These are phyloP conservation scores for Lochmaea crataegi DNA, from an alignment of 2,888 invertebrate species.

Conservation along the genomic window DNA sequence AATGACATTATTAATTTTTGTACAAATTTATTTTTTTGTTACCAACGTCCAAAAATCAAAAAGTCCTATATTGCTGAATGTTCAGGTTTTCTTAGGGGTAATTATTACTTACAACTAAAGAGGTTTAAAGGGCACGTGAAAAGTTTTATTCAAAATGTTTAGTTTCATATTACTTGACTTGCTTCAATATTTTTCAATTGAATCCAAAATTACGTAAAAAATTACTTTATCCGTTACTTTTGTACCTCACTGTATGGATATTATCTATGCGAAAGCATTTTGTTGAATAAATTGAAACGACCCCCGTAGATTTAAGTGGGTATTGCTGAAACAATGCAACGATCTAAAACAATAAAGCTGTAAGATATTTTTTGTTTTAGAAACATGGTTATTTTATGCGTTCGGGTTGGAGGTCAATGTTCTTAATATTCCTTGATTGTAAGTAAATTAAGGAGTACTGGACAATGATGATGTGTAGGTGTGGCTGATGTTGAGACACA, in stretches of 20 bases:
- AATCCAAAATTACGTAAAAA: too few relatives aligned
- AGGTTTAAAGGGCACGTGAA: too few relatives aligned
- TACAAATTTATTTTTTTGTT: too few relatives aligned
- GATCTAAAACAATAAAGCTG: slow-evolving; percentile 13
- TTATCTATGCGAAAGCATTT: neutral
- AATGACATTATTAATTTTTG: too few relatives aligned
- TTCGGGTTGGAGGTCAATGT: slow-evolving; percentile 33
- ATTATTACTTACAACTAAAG: too few relatives aligned
- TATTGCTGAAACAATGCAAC: slow-evolving; percentile 15
- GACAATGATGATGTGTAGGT: slow-evolving; percentile 44
- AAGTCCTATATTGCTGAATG: too few relatives aligned
- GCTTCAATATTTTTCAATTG: too few relatives aligned
- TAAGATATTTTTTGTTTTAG: slow-evolving; percentile 24
- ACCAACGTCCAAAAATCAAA: too few relatives aligned
- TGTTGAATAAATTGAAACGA: neutral
- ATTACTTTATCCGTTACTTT: too few relatives aligned
- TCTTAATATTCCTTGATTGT: slow-evolving; percentile 37
- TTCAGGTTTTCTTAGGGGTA: too few relatives aligned
- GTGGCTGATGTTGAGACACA: slow-evolving; percentile 41
- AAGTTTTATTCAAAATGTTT: too few relatives aligned
- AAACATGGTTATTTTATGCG: slow-evolving; percentile 23
- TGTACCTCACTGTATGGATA: neutral
- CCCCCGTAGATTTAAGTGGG: slow-evolving; percentile 12
- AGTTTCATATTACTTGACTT: too few relatives aligned
- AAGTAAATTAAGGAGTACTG: slow-evolving; percentile 41